Conservation (phyloP, 2,797 vertebrate species). For the Cirrhinus mrigala region DNA sequence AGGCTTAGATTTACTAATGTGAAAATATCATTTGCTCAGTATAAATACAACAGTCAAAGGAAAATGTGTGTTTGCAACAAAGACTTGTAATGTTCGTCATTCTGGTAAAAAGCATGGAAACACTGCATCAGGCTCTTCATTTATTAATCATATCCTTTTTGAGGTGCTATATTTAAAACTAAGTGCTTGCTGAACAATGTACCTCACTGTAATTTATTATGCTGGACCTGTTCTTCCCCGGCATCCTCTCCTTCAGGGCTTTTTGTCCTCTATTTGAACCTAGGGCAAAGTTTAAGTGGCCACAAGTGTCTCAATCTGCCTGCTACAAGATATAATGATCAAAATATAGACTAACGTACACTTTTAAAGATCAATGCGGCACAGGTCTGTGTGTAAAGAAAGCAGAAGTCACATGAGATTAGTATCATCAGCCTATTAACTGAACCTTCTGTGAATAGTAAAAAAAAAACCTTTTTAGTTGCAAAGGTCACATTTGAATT, state of each 20-base stretch:
- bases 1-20: neutral
- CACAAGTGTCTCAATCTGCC: neutral
- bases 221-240: neutral
- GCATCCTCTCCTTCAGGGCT: neutral
- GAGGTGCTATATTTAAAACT: neutral
- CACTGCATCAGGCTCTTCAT: constrained; percentile 10
- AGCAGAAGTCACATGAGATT: constrained; percentile 1
- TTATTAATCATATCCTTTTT: constrained; percentile 28
- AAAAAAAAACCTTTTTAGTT: neutral
- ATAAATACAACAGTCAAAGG: neutral
- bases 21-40: neutral
- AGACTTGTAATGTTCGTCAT: neutral
- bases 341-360: neutral
- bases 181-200: constrained; percentile 15
- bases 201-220: constrained; percentile 11
- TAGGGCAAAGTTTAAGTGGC: neutral
- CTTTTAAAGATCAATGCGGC: neutral
- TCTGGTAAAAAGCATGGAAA: constrained; percentile 10
- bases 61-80: neutral
- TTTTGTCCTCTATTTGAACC: neutral
- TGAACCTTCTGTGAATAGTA: neutral
- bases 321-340: neutral
- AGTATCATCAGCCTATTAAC: neutral
- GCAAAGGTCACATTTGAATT: constrained; percentile 12
- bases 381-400: constrained; percentile 2